Evolutionary conservation across 64 coral and sea anemone species (phyloP), one percentile per base, ranked within the genome.

Genomic region (Pocillopora damicornis): DNA sequence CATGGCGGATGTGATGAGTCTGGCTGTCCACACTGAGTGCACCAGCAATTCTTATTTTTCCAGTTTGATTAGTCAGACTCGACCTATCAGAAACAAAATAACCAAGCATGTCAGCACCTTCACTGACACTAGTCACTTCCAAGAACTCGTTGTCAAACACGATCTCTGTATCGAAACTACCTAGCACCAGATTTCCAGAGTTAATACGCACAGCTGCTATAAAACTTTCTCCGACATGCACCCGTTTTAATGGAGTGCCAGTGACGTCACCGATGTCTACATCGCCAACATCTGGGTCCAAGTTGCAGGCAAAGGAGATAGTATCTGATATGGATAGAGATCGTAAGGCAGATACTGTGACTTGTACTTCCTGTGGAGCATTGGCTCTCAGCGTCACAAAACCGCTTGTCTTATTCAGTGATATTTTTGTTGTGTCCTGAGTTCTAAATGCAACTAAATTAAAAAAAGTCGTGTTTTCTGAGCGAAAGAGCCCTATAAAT

Each of bases 241-340:
- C 58, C 16, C 38, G 9, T 26, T 86, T 91, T 15, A 86, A 15
- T n/a, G 89, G 89, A 1, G 86, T 82, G 20, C 89, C 89, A 69
- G 37, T 79, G 66, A 77, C 30, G 73, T 86, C 75, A 71, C 89
- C 89, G 35, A 91, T 67, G 22, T 91, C 89, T 22, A 91, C 68
- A 59, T 86, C 89, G 59, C 89, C 89, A n/a, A 91, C 61, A 64
- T 91, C 81, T 34, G 89, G 89, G 58, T 75, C 74, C 58, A 91
- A 86, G 78, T 91, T 91, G 57, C 82, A 91, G 22, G 82, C 26
- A 9, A 91, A 86, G 34, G 17, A 60, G n/a, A 91, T 15, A 4
- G 81, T 78, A 68, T 91, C 81, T 20, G 58, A 78, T 13, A 37
- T 20, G 10, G 75, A 81, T 6, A 34, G 75, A 77, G 59, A 78